These are phyloP conservation scores for Eunapius fragilis DNA, from an alignment of 37 sponge, comb jelly and placozoan species.

Conservation along the genomic window DNA sequence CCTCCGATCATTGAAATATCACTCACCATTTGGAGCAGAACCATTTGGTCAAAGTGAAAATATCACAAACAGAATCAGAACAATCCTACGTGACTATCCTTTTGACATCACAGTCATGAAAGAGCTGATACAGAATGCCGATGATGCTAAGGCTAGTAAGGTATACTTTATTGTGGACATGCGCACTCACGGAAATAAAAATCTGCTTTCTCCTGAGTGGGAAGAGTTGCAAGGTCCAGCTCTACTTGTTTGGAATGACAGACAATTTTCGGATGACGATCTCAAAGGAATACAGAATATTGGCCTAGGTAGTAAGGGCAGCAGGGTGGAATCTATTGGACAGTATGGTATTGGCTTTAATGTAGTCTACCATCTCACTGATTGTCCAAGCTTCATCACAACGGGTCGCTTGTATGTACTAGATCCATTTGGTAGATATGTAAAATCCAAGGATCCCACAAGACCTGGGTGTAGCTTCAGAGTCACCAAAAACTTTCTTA, in stretches of 20 bases:
- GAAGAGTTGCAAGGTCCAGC: constrained; percentile 55
- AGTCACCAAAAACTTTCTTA: too few species aligned
- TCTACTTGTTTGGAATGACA: constrained; percentile 54
- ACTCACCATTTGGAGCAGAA: constrained; percentile 11
- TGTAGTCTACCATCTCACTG: constrained; percentile 65
- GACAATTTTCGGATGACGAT: constrained; percentile 47
- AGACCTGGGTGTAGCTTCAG: constrained; percentile 53
- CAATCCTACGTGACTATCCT: constrained; percentile 73
- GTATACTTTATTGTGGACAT: constrained; percentile 43
- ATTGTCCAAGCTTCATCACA: constrained; percentile 84
- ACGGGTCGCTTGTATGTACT: constrained; percentile 66
- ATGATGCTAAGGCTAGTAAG: constrained; percentile 62
- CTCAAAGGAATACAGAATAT: constrained; percentile 59
- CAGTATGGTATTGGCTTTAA: constrained; percentile 80
- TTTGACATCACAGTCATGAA: constrained; percentile 1
- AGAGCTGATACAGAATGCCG: constrained; percentile 60
- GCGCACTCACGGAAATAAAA: neutral
- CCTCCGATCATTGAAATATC: constrained; percentile 11
- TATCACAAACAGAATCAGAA: constrained; percentile 66
- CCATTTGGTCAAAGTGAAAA: constrained; percentile 78
- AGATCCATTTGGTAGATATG: constrained; percentile 70
- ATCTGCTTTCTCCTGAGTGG: neutral
- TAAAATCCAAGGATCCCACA: constrained; percentile 18
- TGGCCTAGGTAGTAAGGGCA: constrained; percentile 54
- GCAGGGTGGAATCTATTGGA: constrained; percentile 34